These are phyloP conservation scores for Ectemnius continuus DNA, from an alignment of 2,888 invertebrate genomes.

Conservation along the genomic window DNA sequence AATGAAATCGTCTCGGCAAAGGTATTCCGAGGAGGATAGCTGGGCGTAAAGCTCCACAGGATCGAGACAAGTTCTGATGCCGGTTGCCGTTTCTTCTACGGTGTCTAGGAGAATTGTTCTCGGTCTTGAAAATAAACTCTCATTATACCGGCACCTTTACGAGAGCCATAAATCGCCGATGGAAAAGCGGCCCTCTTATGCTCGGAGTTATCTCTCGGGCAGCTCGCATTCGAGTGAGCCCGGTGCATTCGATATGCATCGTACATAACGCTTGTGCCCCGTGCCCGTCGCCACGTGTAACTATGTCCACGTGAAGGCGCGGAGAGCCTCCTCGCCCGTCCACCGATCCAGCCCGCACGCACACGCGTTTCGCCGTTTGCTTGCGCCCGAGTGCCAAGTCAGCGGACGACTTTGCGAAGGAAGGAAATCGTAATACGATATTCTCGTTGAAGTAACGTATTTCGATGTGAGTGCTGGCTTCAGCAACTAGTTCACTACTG, in stretches of 20 bases:
- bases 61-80: too few relatives aligned
- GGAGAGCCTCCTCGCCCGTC: constrained; percentile 26
- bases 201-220: constrained; percentile 30
- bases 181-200: constrained; percentile 4
- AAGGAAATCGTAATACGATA: constrained; percentile 21
- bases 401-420: background rate
- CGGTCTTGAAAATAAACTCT: too few relatives aligned
- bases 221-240: background rate
- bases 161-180: too few relatives aligned
- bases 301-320: constrained; percentile 41
- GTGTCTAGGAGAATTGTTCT: too few relatives aligned
- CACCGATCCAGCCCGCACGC: constrained; percentile 17
- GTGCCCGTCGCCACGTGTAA: constrained; percentile 42
- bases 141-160: too few relatives aligned
- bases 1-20: too few relatives aligned
- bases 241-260: constrained; percentile 16
- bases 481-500: background rate
- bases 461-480: constrained; percentile 8
- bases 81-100: too few relatives aligned
- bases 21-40: too few relatives aligned
- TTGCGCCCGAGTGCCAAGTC: background rate
- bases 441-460: constrained; percentile 13
- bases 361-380: background rate
- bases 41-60: too few relatives aligned
- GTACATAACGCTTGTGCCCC: constrained; percentile 33